phyloP scores from a whole-genome alignment of 2,888 invertebrate species.

The Podabrus alpinus region DNA sequence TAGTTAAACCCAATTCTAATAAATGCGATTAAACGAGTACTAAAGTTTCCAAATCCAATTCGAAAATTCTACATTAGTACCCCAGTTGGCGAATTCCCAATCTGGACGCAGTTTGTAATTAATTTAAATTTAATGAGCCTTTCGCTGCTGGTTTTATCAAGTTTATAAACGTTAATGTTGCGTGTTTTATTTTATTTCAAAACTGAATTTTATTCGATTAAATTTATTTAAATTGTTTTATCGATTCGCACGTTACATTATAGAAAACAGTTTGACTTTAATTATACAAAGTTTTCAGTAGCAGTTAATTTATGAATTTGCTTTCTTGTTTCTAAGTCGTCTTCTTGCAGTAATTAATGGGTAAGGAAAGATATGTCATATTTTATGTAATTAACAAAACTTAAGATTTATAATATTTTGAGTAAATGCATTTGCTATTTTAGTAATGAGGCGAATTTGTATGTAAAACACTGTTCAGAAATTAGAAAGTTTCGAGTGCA shows the following conservation, averaged over 20 bases:
- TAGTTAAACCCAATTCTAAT: conserved; percentile 30
- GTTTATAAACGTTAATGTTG: conserved; percentile 26
- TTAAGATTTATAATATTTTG: conserved; percentile 22
- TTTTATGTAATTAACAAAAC: conserved; percentile 26
- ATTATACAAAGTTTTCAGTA: neutral
- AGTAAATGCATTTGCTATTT: conserved; percentile 25
- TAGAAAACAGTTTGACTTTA: neutral
- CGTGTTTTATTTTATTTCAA: conserved; percentile 20
- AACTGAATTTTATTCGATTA: conserved; percentile 3
- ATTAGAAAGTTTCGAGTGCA: conserved; percentile 29
- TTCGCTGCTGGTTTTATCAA: conserved; percentile 27
- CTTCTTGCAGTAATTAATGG: conserved; percentile 14
- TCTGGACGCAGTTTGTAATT: conserved; percentile 30
- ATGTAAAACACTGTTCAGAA: conserved; percentile 32
- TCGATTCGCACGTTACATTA: neutral
- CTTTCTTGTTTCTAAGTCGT: neutral
- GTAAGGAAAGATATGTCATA: conserved; percentile 23
- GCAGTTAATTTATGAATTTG: neutral
- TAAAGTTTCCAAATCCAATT: conserved; percentile 27
- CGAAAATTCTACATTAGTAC: conserved; percentile 28
- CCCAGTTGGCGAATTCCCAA: conserved; percentile 30
- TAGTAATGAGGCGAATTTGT: conserved; percentile 34
- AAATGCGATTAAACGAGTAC: conserved; percentile 30
- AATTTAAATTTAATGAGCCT: conserved; percentile 31
- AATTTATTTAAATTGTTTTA: neutral